A percentile compares a stretch with the other conserved stretches of the same genome.
Conservation (phyloP, 1,140 invertebrate genomes). For the Myzus persicae region DNA sequence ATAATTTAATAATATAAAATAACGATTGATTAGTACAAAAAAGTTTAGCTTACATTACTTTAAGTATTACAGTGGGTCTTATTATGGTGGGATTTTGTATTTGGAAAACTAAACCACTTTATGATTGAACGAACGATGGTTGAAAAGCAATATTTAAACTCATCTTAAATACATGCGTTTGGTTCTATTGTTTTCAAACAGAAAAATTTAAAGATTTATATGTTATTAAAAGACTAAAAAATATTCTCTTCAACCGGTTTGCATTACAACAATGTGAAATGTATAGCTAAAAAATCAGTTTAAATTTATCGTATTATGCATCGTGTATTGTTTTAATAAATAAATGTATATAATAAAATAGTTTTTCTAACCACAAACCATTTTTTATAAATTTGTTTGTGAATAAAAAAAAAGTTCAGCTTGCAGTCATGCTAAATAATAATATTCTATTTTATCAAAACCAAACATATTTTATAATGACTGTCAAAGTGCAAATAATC, state of each 20-base stretch:
- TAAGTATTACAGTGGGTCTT: background rate
- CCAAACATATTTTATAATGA: background rate
- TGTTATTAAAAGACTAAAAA: slow-evolving; percentile 21
- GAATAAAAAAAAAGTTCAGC: background rate
- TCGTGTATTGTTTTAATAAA: slow-evolving; percentile 50
- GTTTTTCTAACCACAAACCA: background rate
- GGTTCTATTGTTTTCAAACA: slow-evolving; percentile 33
- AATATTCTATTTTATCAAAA: background rate
- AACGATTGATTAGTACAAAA: background rate
- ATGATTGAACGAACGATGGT: slow-evolving; percentile 28
- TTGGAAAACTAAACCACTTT: background rate
- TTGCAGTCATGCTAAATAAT: background rate
- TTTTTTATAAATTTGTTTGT: background rate
- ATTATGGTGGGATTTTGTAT: background rate
- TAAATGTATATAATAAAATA: slow-evolving; percentile 18
- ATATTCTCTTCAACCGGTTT: slow-evolving; percentile 39
- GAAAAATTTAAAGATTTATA: slow-evolving; percentile 42
- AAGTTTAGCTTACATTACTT: background rate
- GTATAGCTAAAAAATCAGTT: slow-evolving; percentile 16
- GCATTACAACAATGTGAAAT: slow-evolving; percentile 32
- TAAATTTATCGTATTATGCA: slow-evolving; percentile 35
- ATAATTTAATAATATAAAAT: background rate
- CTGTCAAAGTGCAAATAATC: background rate
- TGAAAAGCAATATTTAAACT: slow-evolving; percentile 14
- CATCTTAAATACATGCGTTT: background rate